These are phyloP conservation scores for Rhombomys opimus DNA, from an alignment of 2,113 vertebrate species.

Conservation along the genomic window DNA sequence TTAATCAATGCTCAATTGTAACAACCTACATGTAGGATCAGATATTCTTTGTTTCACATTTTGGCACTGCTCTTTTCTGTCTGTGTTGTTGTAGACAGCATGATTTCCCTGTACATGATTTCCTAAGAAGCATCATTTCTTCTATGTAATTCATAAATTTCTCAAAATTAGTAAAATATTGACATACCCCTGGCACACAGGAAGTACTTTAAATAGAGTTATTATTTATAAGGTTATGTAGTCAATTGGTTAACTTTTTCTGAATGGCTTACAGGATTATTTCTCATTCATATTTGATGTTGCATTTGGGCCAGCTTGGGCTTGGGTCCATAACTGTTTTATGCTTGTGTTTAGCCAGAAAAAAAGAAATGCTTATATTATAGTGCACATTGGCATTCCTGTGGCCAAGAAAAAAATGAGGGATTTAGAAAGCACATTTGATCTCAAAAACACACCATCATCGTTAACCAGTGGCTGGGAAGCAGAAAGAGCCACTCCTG, in stretches of 20 bases:
- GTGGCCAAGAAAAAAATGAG: not conserved
- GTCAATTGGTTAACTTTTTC: not conserved
- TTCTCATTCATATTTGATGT: not conserved
- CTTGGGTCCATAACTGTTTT: not conserved
- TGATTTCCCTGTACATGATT: not conserved
- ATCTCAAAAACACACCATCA: not conserved
- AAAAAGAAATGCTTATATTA: not conserved
- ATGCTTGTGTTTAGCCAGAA: not conserved
- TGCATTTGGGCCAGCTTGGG: not conserved
- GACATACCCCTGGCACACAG: not conserved
- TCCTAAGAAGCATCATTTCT: not conserved
- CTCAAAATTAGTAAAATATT: not conserved
- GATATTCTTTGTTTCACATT: conserved; percentile 26
- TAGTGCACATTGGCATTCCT: not conserved
- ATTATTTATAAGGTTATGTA: not conserved
- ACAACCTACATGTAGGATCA: not conserved
- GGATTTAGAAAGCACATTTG: not conserved
- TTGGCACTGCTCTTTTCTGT: not conserved
- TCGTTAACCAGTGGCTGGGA: not conserved
- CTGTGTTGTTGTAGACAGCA: not conserved
- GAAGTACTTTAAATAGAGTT: not conserved
- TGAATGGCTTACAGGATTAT: not conserved
- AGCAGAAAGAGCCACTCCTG: not conserved
- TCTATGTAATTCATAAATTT: not conserved
- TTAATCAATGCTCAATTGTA: not conserved